Percentiles rank a stretch among this genome's conserved stretches.
These are phyloP conservation scores for Pandion haliaetus DNA, from an alignment of 2,113 vertebrate species.

Conservation along the genomic window DNA sequence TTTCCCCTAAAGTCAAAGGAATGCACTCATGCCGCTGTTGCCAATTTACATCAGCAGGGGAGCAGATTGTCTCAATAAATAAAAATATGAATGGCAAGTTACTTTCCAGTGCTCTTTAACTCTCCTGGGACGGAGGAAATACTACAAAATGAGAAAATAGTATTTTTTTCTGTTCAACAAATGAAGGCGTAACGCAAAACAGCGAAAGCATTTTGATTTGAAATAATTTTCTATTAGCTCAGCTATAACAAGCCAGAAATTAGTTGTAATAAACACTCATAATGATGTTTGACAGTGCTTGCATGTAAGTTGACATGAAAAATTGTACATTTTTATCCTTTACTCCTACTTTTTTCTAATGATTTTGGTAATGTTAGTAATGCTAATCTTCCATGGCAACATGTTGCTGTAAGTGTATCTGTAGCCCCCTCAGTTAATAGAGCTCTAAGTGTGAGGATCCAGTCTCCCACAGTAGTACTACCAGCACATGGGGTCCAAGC, in stretches of 20 bases:
- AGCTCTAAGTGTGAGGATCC: neutral
- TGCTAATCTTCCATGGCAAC: neutral
- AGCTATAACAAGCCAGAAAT: neutral
- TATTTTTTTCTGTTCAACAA: neutral
- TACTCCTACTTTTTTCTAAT: neutral
- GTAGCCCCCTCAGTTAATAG: neutral
- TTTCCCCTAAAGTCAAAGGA: neutral
- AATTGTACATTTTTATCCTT: neutral
- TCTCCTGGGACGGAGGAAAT: neutral
- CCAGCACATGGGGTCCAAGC: neutral
- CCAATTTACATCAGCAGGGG: neutral
- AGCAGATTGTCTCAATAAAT: neutral
- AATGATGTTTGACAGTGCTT: neutral
- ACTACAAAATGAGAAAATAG: neutral
- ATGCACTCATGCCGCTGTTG: accelerated
- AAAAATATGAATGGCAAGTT: neutral
- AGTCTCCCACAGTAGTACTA: neutral
- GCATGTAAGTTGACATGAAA: too few relatives aligned
- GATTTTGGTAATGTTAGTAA: neutral
- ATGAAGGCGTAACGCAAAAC: neutral
- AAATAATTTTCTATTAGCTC: neutral
- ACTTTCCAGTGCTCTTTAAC: neutral
- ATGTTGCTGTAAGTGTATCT: neutral
- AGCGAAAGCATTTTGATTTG: neutral
- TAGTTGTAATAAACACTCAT: neutral